Base-by-base conservation (phyloP, 2,888 invertebrate species). In the Parnassius glacialis region DNA sequence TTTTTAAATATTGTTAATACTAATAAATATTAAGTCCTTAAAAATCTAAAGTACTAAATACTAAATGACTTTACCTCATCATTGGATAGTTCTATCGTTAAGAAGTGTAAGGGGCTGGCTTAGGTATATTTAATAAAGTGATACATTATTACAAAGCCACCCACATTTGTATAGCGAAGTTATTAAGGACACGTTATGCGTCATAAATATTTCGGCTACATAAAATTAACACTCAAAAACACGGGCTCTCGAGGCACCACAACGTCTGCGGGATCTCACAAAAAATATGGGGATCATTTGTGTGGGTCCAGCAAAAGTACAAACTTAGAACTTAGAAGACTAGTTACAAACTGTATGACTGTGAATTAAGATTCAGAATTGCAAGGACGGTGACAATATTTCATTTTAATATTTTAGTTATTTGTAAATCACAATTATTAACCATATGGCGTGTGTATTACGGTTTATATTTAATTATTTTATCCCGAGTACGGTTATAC, bases 201-300 rank as follows among this genome's bases (percentile, higher is more conserved):
- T 90, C 90, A 90, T 90, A 90, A 91, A 90, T 90, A 90, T 90
- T 90, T 90, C 89, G 85, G 86, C 83, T 89, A 90, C 90, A 88
- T 90, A 88, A 91, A 91, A 89, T 90, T 89, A 90, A 91, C 91
- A 89, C 89, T 87, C 85, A 87, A 85, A 89, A 90, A 88, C 87
- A 89, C 83, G 87, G 85, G 78, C 81, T 88, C 84, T 85, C 81
- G 84, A 85, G 90, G 91, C 91, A 90, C 91, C 91, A 85, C 84
- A 83, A 79, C 84, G 91, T 91, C 91, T 91, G 83, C 89, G 80
- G 78, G 74, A 73, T 66, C 73, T 76, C 74, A 73, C 88, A 83
- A 90, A 91, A 90, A 90, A 87, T 79, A 80, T 79, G 74, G 80
- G 85, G 83, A 85, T 84, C 86, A 81, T 85, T 84, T 82, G 89